phyloP scores from a whole-genome alignment of 2,888 invertebrate genomes.

The Torymus tubicola region DNA sequence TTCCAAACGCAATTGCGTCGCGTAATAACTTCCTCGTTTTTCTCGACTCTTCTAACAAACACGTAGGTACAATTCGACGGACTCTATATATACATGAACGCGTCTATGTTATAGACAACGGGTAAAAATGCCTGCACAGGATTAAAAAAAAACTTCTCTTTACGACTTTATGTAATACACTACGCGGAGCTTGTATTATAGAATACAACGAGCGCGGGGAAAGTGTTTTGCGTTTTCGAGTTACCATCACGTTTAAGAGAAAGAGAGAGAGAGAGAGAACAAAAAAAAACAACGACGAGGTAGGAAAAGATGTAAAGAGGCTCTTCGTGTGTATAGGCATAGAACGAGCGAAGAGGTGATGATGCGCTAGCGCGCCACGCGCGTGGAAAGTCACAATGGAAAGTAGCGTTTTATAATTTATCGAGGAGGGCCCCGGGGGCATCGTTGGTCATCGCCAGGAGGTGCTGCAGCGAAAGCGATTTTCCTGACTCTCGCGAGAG shows the following conservation, averaged over 20 bases:
- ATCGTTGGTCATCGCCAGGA: slow-evolving; percentile 62
- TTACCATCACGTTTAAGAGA: neutral
- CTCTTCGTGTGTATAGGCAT: neutral
- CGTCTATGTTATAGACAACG: neutral
- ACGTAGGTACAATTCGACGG: neutral
- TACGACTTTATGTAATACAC: slow-evolving; percentile 28
- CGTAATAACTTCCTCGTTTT: slow-evolving; percentile 47
- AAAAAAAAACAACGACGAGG: too few species aligned
- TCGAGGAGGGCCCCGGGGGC: slow-evolving; percentile 55
- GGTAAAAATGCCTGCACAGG: neutral
- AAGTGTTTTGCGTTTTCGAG: slow-evolving; percentile 21
- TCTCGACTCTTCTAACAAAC: neutral
- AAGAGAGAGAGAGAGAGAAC: slow-evolving; percentile 24
- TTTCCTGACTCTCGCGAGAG: slow-evolving; percentile 51
- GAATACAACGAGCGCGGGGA: neutral
- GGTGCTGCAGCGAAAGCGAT: slow-evolving; percentile 66
- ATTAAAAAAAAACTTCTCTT: slow-evolving; percentile 5
- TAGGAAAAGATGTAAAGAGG: too few species aligned
- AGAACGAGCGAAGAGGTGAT: slow-evolving; percentile 14
- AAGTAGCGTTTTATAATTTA: slow-evolving; percentile 56
- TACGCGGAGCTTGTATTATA: too few species aligned
- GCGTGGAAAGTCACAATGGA: slow-evolving; percentile 58
- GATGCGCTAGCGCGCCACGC: slow-evolving; percentile 7
- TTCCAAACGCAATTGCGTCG: slow-evolving; percentile 50
- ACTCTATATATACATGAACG: slow-evolving; percentile 13